phyloP scores from a whole-genome alignment of 2,888 invertebrate genomes.

The Apodemia zela region DNA sequence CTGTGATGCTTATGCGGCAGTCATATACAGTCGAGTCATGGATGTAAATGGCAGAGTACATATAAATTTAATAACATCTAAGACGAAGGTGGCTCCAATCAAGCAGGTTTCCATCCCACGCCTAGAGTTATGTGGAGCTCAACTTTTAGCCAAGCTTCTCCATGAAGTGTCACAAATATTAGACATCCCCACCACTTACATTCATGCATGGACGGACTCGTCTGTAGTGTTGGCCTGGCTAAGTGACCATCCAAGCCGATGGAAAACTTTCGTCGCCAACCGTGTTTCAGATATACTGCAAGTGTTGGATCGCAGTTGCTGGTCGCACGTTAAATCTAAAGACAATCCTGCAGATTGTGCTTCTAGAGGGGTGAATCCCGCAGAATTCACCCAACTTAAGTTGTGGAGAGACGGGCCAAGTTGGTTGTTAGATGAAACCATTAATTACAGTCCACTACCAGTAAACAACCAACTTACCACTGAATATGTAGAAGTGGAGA shows the following conservation, averaged over 20 bases:
- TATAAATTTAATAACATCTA: too few species aligned
- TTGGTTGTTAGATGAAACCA: constrained; percentile 21
- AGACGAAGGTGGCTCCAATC: too few species aligned
- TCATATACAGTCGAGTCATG: too few species aligned
- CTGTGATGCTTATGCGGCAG: too few species aligned
- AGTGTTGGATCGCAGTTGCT: constrained; percentile 22
- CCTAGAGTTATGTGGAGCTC: constrained; percentile 18
- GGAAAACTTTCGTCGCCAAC: constrained; percentile 26
- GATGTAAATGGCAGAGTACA: neutral
- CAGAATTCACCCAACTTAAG: constrained; percentile 14
- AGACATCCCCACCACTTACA: constrained; percentile 2
- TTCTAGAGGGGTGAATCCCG: constrained; percentile 30
- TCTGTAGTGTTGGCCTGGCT: constrained; percentile 24
- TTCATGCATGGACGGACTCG: constrained; percentile 28
- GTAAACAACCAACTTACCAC: constrained; percentile 1
- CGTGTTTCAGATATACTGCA: neutral
- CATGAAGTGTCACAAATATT: constrained; percentile 14
- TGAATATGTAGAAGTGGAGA: neutral
- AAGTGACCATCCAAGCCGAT: constrained; percentile 21
- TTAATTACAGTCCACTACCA: constrained; percentile 12
- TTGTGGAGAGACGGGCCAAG: constrained; percentile 31
- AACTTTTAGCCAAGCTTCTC: constrained; percentile 22
- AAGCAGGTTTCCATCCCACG: constrained; percentile 16
- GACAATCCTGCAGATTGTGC: constrained; percentile 39
- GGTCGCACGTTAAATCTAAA: constrained; percentile 32